Base-by-base conservation (phyloP, 1,140 invertebrate genomes). In the Polypedilum pembai region DNA sequence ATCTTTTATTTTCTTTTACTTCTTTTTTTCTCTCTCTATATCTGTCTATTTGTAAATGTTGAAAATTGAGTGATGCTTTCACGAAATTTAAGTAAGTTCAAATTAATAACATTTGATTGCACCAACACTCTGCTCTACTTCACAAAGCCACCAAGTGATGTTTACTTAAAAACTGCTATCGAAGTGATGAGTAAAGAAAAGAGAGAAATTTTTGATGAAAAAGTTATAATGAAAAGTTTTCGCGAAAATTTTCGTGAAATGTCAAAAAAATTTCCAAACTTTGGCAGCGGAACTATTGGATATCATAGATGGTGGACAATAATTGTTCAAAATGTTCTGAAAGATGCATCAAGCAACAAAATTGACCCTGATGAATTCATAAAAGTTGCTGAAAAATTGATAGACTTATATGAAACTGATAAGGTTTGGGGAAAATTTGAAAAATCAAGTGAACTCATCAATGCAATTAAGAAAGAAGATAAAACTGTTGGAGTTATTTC, bases 401-500 rank as follows among this genome's bases (percentile, higher is more conserved):
- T 82, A 5, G 1, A 5, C 0, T 17, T 76, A 7, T 82, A 80
- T 17, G 77, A 79, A 5, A 80, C 79, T 1, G 77, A 75, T 17
- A 76, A 76, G 40, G 78, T 78, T 40, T 82, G 79, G 78, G 18
- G 66, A 0, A 76, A 78, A n/a, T 76, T 80, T 0, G 76, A 78
- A 0, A 76, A 78, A 7, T 78, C 76, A 41, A 56, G 33, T 17
- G 78, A 80, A 8, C 65, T 82, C 56, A 75, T 82, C 20, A 40
- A 79, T 65, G 73, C 63, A 20, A 75, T 82, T 7, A 78, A 77
- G 0, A 8, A 76, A 3, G 73, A 76, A 8, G 78, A 76, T 56
- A 80, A 80, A 40, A 77, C 74, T 74, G 77, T 82, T 63, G 81
- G 81, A 18, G 63, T 82, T 17, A 80, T 82, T 15, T 82, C 81